Base-by-base conservation (phyloP, 1,140 invertebrate genomes). In the Drosophila kohkoa region DNA sequence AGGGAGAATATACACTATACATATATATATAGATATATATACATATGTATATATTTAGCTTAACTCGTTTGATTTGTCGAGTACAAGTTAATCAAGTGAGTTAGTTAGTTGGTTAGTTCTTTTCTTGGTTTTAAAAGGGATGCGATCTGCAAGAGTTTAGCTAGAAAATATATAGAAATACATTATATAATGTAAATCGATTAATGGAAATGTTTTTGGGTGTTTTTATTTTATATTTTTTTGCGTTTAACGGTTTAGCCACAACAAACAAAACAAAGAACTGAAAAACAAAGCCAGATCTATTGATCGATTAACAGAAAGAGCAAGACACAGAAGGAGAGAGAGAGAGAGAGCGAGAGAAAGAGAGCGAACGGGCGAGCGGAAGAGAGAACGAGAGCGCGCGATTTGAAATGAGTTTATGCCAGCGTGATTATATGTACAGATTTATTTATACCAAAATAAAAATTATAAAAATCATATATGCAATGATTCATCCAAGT, bases 81-180 rank as follows among this genome's bases (percentile, higher is more conserved):
- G 35, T 54, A 54, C 62, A 35, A 64, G 59, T 65, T 30, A 64
- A 71, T 70, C 49, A 46, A 64, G 35, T 71, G 48, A 51, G 45
- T 58, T 71, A 64, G 51, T 71, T 76, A 41, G 58, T 77, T 77
- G 43, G 49, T 78, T 77, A 76, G 48, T 76, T 87, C 35, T 59
- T 54, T 41, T 57, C 10, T 11, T 35, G 8, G 15, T 41, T 57
- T 82, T 83, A 83, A 80, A 85, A 72, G 57, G 75, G 73, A 64
- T 75, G 85, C 77, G 77, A 81, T 76, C 86, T 89, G 85, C 78
- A 81, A 89, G 72, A 85, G 78, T 81, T 81, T 77, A 89, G 81
- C 86, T 90, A 89, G 35, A 89, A 89, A 89, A 85, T 89, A 89
- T 87, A 90, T 81, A 89, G 70, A 89, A 79, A 82, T 79, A 78